These are phyloP conservation scores for Brachionus sp. DNA, from an alignment of 1,140 invertebrate genomes.

Conservation along the genomic window DNA sequence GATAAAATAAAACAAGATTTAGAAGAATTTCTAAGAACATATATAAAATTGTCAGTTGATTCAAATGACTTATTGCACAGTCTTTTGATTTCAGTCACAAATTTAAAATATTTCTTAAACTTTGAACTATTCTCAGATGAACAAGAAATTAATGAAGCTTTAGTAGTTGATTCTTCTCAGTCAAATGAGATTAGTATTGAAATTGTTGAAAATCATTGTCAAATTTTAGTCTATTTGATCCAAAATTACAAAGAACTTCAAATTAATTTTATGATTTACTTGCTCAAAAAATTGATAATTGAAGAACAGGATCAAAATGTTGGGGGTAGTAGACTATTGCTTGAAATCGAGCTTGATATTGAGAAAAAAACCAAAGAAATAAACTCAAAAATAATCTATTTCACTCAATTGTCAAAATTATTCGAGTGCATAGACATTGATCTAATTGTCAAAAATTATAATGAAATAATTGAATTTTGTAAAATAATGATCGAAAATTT, in stretches of 20 bases:
- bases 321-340: background rate
- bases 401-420: conserved; percentile 3
- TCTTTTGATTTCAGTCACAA: background rate
- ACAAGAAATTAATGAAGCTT: background rate
- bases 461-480: conserved; percentile 42
- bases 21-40: background rate
- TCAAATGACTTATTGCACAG: background rate
- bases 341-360: conserved; percentile 10
- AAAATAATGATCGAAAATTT: conserved; percentile 24
- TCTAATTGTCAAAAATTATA: conserved; percentile 15
- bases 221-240: conserved; percentile 2
- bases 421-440: conserved; percentile 15
- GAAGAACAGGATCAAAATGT: background rate
- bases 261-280: conserved; percentile 13
- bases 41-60: background rate
- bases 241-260: background rate
- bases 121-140: background rate
- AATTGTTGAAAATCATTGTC: background rate
- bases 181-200: background rate
- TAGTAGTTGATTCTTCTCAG: background rate
- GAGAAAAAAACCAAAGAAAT: background rate
- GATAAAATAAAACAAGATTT: background rate
- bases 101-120: background rate
- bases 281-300: background rate
- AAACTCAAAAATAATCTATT: conserved; percentile 40